phyloP scores from a whole-genome alignment of 64 coral and sea anemone species.

The Stichodactyla helianthus region DNA sequence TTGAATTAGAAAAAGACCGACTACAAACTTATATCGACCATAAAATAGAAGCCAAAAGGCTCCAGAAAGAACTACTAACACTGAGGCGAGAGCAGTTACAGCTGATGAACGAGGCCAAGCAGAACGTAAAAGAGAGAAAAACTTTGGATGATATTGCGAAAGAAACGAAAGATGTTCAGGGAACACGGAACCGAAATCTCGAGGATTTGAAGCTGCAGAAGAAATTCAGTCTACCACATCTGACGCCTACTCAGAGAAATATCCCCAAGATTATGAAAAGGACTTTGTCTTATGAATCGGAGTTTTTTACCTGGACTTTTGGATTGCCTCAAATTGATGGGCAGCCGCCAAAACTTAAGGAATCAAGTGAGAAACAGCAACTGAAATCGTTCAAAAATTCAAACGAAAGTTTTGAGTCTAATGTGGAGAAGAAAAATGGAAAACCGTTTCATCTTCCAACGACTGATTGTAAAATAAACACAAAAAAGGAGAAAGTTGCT shows the following conservation, averaged over 20 bases:
- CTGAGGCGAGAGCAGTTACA: conserved; percentile 53
- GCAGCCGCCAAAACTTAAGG: not conserved
- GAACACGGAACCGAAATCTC: conserved; percentile 30
- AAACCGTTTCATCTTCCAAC: not conserved
- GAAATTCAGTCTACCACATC: conserved; percentile 52
- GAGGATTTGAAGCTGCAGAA: conserved; percentile 50
- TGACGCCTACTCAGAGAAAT: conserved; percentile 70
- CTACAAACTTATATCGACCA: conserved; percentile 69
- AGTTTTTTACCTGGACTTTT: conserved; percentile 82
- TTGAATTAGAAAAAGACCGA: conserved; percentile 52
- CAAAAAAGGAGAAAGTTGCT: not conserved
- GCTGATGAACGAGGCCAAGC: conserved; percentile 55
- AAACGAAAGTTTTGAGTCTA: not conserved
- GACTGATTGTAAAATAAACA: not conserved
- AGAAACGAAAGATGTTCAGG: conserved; percentile 16
- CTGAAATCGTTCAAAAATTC: not conserved
- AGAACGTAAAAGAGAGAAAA: conserved; percentile 39
- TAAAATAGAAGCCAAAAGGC: conserved; percentile 58
- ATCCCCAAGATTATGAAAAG: conserved; percentile 63
- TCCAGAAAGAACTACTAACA: conserved; percentile 68
- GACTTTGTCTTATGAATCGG: conserved; percentile 69
- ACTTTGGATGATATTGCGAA: conserved; percentile 79
- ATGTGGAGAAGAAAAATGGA: not conserved
- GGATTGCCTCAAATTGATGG: conserved; percentile 48
- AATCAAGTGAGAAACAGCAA: not conserved